Evolutionary conservation across 1,140 invertebrate species (phyloP), one percentile per base, ranked within the genome.

Genomic region (Trachymyrmex septentrionalis): DNA sequence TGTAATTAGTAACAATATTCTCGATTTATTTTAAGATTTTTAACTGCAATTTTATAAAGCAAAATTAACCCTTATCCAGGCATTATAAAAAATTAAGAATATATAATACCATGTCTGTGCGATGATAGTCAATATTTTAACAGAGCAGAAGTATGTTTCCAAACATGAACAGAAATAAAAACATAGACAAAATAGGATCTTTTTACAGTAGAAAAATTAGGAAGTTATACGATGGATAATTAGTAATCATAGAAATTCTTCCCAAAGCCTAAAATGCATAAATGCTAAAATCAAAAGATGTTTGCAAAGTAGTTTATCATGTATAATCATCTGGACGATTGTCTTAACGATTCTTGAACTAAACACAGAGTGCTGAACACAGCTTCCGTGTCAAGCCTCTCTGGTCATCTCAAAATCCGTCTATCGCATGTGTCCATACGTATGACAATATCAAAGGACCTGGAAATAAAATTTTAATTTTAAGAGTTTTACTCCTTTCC

Each of bases 11-110:
- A 27, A 44, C 53, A 61, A 80, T 53, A 78, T 38, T 63, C 38
- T 44, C 4, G 3, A 21, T 48, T 44, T 24, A 3, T 72, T 57
- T 63, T 24, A 10, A 61, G 14, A 80, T 61, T 53, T 78, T 75
- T 16, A 69, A 57, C 4, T 48, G 12, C 50, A 73, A 55, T 24
- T 80, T 86, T 59, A 16, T 12, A 12, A 12, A 78, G 12, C n/a
- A 85, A 77, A 38, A 87, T 76, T 86, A 92, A 92, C 92, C 91
- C 91, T 93, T 93, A 92, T 92, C 91, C 90, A 92, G 87, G 87
- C 84, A 89, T 59, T 82, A 44, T 77, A 19, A 5, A 63, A 44
- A 81, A n/a, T 85, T 63, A 67, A 64, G 24, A 66, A 80, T 71
- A 10, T 30, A 72, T 27, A 87, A 61, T 48, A 73, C 78, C 57